Evolutionary conservation across 2,113 vertebrate species (phyloP).

Genomic region (Donacobius atricapilla): DNA sequence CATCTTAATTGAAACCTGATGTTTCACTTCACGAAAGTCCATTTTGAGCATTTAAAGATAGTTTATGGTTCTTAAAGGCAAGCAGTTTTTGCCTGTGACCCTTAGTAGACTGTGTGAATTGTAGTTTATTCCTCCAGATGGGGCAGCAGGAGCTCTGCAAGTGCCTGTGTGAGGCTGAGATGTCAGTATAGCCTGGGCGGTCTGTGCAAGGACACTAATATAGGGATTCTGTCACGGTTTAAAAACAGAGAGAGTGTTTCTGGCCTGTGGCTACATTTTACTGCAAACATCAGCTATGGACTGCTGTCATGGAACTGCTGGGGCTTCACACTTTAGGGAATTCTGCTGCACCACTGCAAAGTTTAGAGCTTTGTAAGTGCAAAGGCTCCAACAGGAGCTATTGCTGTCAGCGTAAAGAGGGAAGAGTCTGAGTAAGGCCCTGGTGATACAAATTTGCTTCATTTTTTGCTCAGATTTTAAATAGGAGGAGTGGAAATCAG

Average conservation of each 20-base stretch:
- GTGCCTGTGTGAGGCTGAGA: not conserved
- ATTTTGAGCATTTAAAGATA: conserved; percentile 23
- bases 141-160: not conserved
- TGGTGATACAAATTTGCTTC: not conserved
- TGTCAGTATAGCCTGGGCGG: not conserved
- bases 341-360: not conserved
- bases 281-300: not conserved
- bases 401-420: not conserved
- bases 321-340: not conserved
- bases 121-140: not conserved
- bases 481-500: not conserved
- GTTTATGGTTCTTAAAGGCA: conserved; percentile 45
- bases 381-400: not conserved
- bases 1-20: conserved; percentile 69
- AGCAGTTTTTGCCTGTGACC: conserved; percentile 25
- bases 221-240: not conserved
- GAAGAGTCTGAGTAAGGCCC: not conserved
- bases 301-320: not conserved
- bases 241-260: not conserved
- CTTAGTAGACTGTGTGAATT: not conserved
- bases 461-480: not conserved
- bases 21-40: conserved; percentile 29
- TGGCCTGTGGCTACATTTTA: not conserved
- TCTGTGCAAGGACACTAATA: not conserved
- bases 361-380: not conserved